phyloP scores from a whole-genome alignment of 2,888 invertebrate species.

The Apotomis turbidana region DNA sequence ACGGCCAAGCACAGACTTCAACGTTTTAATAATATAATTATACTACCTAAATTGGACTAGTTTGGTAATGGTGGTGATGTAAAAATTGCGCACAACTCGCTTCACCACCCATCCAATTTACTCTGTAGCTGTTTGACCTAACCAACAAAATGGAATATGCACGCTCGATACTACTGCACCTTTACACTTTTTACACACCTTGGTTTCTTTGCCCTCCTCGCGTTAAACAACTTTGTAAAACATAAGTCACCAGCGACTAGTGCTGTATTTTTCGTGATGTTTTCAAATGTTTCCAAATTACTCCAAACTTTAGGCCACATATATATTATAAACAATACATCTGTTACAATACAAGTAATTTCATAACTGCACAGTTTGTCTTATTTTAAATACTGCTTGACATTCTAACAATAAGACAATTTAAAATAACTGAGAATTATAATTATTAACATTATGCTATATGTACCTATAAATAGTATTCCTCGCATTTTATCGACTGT shows the following conservation, averaged over 20 bases:
- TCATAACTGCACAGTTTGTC: conserved; percentile 23
- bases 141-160: not conserved
- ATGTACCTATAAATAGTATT: conserved; percentile 40
- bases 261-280: conserved; percentile 50
- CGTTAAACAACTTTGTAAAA: conserved; percentile 18
- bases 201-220: conserved; percentile 8
- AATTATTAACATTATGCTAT: conserved; percentile 38
- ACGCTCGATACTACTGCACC: not conserved
- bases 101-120: conserved; percentile 4
- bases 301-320: conserved; percentile 37
- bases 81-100: conserved; percentile 3
- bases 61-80: conserved; percentile 5
- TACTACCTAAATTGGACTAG: conserved; percentile 18
- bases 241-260: conserved; percentile 15
- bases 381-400: conserved; percentile 36
- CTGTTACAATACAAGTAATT: conserved; percentile 30
- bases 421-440: conserved; percentile 34
- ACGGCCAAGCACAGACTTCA: conserved; percentile 6
- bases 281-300: conserved; percentile 37
- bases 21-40: conserved; percentile 3
- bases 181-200: not conserved
- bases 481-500: conserved; percentile 39
- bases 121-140: conserved; percentile 2
- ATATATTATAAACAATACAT: conserved; percentile 24
- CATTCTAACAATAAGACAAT: conserved; percentile 28